A percentile compares a stretch with the other conserved stretches of the same genome.
Evolutionary conservation across 2,888 invertebrate genomes (phyloP).

Genomic region (Leptura quadrifasciata): DNA sequence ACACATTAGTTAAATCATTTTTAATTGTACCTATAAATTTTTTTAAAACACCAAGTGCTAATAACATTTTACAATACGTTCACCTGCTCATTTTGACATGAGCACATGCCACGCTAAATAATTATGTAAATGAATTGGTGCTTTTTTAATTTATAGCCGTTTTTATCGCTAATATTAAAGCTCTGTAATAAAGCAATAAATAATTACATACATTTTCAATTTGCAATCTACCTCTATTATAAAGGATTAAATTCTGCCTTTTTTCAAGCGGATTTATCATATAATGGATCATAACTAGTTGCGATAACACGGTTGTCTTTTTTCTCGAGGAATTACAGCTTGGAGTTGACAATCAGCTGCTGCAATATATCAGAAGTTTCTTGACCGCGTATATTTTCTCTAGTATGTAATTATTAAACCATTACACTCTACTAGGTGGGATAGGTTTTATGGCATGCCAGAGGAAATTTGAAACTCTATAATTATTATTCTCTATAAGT

Average conservation of each 20-base stretch:
- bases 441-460: slow-evolving; percentile 3
- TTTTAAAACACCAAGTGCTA: slow-evolving; percentile 11
- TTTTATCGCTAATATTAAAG: slow-evolving; percentile 29
- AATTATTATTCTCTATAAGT: slow-evolving; percentile 19
- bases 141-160: slow-evolving; percentile 37
- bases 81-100: slow-evolving; percentile 29
- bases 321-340: not conserved
- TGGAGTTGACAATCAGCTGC: slow-evolving; percentile 34
- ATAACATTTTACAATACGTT: slow-evolving; percentile 11
- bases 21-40: slow-evolving; percentile 34
- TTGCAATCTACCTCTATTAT: slow-evolving; percentile 27
- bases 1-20: slow-evolving; percentile 29
- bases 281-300: slow-evolving; percentile 12
- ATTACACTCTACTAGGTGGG: slow-evolving; percentile 12
- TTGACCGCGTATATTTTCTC: slow-evolving; percentile 20
- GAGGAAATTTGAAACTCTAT: not conserved
- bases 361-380: slow-evolving; percentile 21
- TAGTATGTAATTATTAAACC: slow-evolving; percentile 26
- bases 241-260: not conserved
- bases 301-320: not conserved
- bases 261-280: slow-evolving; percentile 3
- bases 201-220: slow-evolving; percentile 26
- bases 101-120: slow-evolving; percentile 31
- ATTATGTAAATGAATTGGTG: slow-evolving; percentile 25
- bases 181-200: slow-evolving; percentile 26